Conservation (phyloP, 2,113 vertebrate genomes). For the Ophthalmolycus amberensis region DNA sequence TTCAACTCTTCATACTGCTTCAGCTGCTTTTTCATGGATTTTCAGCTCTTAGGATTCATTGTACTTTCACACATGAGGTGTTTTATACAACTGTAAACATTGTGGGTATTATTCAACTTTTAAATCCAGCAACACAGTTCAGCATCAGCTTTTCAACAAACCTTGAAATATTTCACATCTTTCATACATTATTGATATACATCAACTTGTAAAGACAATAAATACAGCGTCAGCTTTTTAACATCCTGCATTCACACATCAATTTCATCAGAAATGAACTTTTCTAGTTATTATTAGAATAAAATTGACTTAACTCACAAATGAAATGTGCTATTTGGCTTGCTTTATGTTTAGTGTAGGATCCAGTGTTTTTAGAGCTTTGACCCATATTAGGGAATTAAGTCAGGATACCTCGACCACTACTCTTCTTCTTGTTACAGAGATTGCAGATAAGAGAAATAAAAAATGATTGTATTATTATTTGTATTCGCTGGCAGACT, state of each 20-base stretch:
- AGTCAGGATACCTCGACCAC: neutral
- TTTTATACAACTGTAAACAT: too few species aligned
- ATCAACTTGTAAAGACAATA: neutral
- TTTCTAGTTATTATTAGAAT: neutral
- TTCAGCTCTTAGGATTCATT: too few species aligned
- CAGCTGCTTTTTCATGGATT: too few species aligned
- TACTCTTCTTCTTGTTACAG: neutral
- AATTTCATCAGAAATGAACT: neutral
- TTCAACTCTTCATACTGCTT: too few species aligned
- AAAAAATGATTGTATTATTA: neutral
- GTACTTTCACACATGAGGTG: too few species aligned
- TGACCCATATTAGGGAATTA: neutral
- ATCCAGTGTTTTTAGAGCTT: neutral
- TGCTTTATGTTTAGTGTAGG: neutral
- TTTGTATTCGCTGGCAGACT: too few species aligned
- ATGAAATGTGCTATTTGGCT: neutral
- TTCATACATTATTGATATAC: neutral
- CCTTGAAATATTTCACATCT: too few species aligned
- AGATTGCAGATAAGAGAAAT: neutral
- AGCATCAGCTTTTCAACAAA: too few species aligned
- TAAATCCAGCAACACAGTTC: too few species aligned
- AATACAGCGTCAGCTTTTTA: neutral
- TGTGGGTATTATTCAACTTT: too few species aligned
- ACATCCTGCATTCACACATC: neutral
- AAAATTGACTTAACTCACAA: too few species aligned